These are phyloP conservation scores for Hololepta plana DNA, from an alignment of 2,888 invertebrate species.

Conservation along the genomic window DNA sequence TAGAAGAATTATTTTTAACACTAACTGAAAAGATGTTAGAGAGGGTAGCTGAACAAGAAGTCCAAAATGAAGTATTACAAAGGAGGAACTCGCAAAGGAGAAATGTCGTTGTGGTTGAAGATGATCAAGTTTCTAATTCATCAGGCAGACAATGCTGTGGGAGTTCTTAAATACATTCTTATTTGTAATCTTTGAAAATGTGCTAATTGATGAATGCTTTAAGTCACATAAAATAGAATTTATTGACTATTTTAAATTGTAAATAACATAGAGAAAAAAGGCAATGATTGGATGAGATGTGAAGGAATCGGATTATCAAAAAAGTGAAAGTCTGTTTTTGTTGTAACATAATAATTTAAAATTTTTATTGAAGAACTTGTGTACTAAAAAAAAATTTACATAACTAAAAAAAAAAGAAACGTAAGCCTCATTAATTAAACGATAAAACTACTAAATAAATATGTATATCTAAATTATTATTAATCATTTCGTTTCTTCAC, in stretches of 20 bases:
- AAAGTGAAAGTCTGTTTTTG: no score
- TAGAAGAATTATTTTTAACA: conserved; percentile 79
- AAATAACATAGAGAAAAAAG: no score
- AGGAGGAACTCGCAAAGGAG: conserved; percentile 22
- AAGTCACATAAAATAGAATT: no score
- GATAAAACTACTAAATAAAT: conserved; percentile 6
- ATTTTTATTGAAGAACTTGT: conserved; percentile 1
- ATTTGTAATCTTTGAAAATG: no score
- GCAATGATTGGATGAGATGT: no score
- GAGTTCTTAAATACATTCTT: conserved; percentile 15
- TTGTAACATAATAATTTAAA: no score
- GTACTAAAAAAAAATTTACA: conserved; percentile 3
- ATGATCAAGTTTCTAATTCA: conserved; percentile 17
- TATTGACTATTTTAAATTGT: no score
- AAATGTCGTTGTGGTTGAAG: conserved; percentile 24
- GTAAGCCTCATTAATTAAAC: not conserved
- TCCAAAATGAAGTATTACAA: conserved; percentile 15
- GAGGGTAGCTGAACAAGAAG: conserved; percentile 19
- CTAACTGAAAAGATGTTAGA: conserved; percentile 60
- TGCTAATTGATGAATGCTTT: no score
- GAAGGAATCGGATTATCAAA: no score
- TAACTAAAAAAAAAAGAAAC: no score
- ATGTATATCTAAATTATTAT: no score
- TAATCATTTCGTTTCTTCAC: conserved; percentile 9
- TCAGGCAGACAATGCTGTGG: conserved; percentile 17